phyloP scores from a whole-genome alignment of 2,797 vertebrate genomes.

The Sebastes alutus region DNA sequence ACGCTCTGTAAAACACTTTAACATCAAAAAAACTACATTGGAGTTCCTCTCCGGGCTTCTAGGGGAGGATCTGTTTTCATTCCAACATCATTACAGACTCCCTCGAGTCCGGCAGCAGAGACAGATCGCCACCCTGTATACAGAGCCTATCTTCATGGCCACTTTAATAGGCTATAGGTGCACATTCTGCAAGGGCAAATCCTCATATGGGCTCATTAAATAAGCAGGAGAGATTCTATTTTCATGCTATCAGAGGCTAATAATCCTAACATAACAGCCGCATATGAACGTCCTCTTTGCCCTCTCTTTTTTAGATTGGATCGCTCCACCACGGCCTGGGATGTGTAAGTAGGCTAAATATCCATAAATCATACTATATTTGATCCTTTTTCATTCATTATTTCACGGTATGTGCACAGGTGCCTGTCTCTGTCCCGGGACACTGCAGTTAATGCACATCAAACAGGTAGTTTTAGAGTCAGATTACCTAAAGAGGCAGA shows the following conservation, averaged over 20 bases:
- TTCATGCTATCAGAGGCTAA: neutral
- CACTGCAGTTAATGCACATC: neutral
- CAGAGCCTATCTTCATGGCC: neutral
- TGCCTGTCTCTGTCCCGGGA: neutral
- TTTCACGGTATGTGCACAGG: neutral
- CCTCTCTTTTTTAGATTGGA: slow-evolving; percentile 89
- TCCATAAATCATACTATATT: slow-evolving; percentile 3
- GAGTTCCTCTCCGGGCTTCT: slow-evolving; percentile 11
- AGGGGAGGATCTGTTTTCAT: slow-evolving; percentile 32
- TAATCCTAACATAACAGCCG: neutral
- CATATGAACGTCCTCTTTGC: slow-evolving; percentile 14
- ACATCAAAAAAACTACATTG: slow-evolving; percentile 20
- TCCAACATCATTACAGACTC: slow-evolving; percentile 24
- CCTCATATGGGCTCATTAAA: neutral
- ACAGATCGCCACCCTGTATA: neutral
- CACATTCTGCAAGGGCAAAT: neutral
- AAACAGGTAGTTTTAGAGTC: slow-evolving; percentile 20
- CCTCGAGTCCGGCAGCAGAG: neutral
- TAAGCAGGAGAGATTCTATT: neutral
- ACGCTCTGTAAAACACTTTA: slow-evolving; percentile 23
- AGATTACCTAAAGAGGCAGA: slow-evolving; percentile 10
- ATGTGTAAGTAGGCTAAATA: slow-evolving; percentile 91
- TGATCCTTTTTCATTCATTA: neutral
- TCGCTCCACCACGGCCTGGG: slow-evolving; percentile 96
- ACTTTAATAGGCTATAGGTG: neutral